A percentile compares a stretch with the other conserved stretches of the same genome.
Conservation (phyloP, 23 tunicate species). For the Halocynthia roretzi region DNA sequence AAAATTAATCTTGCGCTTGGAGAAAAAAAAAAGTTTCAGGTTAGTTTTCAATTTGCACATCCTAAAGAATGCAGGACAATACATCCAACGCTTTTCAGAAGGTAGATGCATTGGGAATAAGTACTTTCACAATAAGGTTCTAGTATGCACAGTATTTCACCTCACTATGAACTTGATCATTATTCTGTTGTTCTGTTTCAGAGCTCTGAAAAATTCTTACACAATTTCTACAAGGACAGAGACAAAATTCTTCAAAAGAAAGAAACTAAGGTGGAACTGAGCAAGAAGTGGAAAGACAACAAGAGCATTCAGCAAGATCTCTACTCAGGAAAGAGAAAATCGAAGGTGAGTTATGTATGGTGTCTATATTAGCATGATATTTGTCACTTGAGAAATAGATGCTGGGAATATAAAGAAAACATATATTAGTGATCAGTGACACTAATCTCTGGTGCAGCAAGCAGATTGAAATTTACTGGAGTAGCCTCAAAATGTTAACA, state of each 20-base stretch:
- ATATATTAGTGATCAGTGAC: too few relatives aligned
- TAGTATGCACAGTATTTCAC: too few relatives aligned
- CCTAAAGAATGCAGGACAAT: not conserved
- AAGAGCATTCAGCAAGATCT: slow-evolving; percentile 8
- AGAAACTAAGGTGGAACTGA: not conserved
- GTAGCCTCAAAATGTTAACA: too few relatives aligned
- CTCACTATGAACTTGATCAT: not conserved
- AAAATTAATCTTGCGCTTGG: slow-evolving; percentile 28
- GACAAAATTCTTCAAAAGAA: slow-evolving; percentile 7
- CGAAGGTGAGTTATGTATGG: slow-evolving; percentile 5
- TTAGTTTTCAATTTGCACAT: not conserved
- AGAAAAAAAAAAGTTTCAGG: slow-evolving; percentile 66
- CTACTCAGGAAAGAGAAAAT: slow-evolving; percentile 15
- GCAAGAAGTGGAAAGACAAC: not conserved
- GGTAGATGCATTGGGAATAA: not conserved
- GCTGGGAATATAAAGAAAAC: too few relatives aligned
- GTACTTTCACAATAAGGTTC: too few relatives aligned
- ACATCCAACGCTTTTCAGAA: not conserved
- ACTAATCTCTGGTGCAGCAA: too few relatives aligned
- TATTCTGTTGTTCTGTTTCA: slow-evolving; percentile 9
- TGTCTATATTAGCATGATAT: too few relatives aligned
- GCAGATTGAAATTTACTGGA: too few relatives aligned
- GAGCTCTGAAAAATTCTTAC: slow-evolving; percentile 72
- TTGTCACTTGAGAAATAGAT: too few relatives aligned
- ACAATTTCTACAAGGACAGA: slow-evolving; percentile 50